Evolutionary conservation across 2,888 invertebrate species (phyloP), one percentile per base, ranked within the genome.

Genomic region (Amphipyra tragopoginis): DNA sequence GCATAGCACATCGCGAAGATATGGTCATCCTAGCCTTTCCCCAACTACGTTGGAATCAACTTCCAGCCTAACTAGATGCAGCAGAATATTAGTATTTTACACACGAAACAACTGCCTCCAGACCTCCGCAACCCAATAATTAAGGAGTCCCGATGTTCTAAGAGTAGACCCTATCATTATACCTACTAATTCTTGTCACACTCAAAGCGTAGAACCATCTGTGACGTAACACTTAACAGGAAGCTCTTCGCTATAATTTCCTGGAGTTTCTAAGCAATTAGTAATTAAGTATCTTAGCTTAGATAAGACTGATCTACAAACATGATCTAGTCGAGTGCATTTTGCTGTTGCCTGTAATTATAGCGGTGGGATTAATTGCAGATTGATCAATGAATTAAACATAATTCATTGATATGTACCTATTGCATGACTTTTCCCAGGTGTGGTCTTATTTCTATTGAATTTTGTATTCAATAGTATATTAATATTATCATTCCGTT

Each of bases 281-380:
- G 65, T 42, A 79, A 77, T 79, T 66, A 74, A 70, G 56, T 72
- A 70, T 57, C 69, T 61, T 10, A 38, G 54, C 21, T 10, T 9
- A 74, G 79, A 78, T 75, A 65, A 79, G 36, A 75, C 21, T 71
- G 75, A 72, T 72, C 56, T 60, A 53, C 45, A 47, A 68, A 74
- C 70, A 72, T 67, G 77, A 76, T 70, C 65, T 44, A 47, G 61
- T 55, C 71, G 71, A 82, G 82, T 83, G 83, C 83, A 71, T 63
- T 82, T 75, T 62, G 78, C 54, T 83, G 82, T 82, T 63, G 47
- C 45, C 45, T 51, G 55, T 76, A 77, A 81, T 72, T 77, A 81
- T 58, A 50, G 36, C 29, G 54, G 63, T 57, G 33, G 47, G n/a
- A 75, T 79, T 79, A 75, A 79, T 79, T 79, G 62, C 49, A 4